Percentiles rank a stretch among this genome's conserved stretches.
These are phyloP conservation scores for Dasypogon diadema DNA, from an alignment of 2,888 invertebrate genomes.

Conservation along the genomic window DNA sequence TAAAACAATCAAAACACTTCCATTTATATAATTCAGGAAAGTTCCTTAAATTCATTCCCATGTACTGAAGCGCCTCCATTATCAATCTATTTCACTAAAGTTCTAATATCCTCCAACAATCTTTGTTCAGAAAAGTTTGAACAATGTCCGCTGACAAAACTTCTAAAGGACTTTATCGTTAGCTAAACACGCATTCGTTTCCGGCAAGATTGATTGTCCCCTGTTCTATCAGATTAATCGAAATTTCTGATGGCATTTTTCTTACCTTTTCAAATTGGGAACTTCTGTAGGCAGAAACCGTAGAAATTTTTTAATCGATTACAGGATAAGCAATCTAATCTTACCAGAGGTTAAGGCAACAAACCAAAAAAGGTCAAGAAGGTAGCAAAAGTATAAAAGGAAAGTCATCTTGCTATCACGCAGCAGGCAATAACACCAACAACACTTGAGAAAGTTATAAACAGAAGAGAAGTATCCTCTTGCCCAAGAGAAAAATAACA, in stretches of 20 bases:
- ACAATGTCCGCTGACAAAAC: neutral
- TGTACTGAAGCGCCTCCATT: too few relatives aligned
- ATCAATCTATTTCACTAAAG: too few relatives aligned
- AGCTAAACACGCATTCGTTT: slow-evolving; percentile 44
- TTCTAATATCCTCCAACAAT: too few relatives aligned
- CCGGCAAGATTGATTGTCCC: slow-evolving; percentile 37
- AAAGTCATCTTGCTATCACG: slow-evolving; percentile 17
- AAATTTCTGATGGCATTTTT: slow-evolving; percentile 43
- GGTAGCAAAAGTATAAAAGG: slow-evolving; percentile 21
- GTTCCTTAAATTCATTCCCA: too few relatives aligned
- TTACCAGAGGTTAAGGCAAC: neutral
- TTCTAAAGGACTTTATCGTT: slow-evolving; percentile 42
- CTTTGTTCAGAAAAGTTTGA: too few relatives aligned
- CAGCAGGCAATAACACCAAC: neutral
- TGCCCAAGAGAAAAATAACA: slow-evolving; percentile 5
- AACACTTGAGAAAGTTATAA: slow-evolving; percentile 3
- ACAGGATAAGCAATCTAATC: slow-evolving; percentile 35
- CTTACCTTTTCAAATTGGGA: slow-evolving; percentile 32
- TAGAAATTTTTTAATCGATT: slow-evolving; percentile 47
- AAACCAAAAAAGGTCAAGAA: slow-evolving; percentile 10
- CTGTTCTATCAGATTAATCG: slow-evolving; percentile 38
- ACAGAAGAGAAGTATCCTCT: slow-evolving; percentile 20
- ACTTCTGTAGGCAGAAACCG: slow-evolving; percentile 14
- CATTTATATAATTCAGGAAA: too few relatives aligned
- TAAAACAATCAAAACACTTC: too few relatives aligned